Evolutionary conservation across 2,797 vertebrate species (phyloP).

Genomic region (Macroramphosus scolopax): DNA sequence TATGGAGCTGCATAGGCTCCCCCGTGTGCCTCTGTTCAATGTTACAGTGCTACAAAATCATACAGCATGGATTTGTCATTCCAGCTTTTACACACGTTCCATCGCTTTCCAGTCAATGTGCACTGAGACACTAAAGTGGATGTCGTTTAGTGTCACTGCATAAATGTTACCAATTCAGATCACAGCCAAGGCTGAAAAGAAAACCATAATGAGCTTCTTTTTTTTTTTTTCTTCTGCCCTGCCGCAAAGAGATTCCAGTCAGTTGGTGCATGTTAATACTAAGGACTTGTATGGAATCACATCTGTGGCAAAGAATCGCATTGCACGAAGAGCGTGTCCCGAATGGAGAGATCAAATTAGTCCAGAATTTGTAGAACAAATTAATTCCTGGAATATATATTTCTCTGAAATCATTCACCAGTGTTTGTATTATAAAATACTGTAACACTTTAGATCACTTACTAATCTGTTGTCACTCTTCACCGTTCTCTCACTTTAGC

Average conservation of each 20-base stretch:
- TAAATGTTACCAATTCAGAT: conserved; percentile 44
- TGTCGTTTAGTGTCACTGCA: conserved; percentile 32
- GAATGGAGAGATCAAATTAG: conserved; percentile 42
- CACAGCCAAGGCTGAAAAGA: conserved; percentile 10
- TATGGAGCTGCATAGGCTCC: conserved; percentile 50
- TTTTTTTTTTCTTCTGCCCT: conserved; percentile 6
- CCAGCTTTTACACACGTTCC: conserved; percentile 39
- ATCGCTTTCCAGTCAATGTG: conserved; percentile 37
- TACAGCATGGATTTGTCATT: conserved; percentile 59
- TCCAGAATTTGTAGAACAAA: conserved; percentile 37
- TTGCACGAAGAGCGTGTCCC: conserved; percentile 16
- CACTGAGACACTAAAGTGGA: conserved; percentile 30
- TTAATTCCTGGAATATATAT: conserved; percentile 43
- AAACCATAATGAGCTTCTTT: conserved; percentile 38
- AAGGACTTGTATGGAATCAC: conserved; percentile 5
- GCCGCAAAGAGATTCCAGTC: conserved; percentile 18
- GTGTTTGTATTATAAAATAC: conserved; percentile 48
- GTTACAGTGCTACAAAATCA: conserved; percentile 51
- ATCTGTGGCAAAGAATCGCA: conserved; percentile 27
- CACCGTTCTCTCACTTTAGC: conserved; percentile 45
- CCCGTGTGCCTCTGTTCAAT: conserved; percentile 54
- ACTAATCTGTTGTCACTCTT: conserved; percentile 55
- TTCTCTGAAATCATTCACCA: conserved; percentile 48
- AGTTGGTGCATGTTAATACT: conserved; percentile 23
- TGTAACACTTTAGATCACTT: conserved; percentile 54